These are phyloP conservation scores for Catostylus mosaicus DNA, from an alignment of 30 jellyfish, hydroid and myxozoan species.

Conservation along the genomic window DNA sequence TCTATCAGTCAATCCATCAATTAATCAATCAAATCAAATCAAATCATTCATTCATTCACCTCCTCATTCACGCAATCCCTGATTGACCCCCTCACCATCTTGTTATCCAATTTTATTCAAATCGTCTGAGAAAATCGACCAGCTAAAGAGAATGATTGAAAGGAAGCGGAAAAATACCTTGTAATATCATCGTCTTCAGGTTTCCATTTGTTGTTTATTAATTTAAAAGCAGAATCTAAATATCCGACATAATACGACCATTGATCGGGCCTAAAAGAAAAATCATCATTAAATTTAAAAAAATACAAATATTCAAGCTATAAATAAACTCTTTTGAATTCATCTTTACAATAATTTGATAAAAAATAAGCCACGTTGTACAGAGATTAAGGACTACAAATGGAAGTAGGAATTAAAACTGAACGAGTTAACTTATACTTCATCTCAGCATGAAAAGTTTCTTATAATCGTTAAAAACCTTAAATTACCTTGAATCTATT, in stretches of 20 bases:
- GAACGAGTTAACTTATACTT: too few relatives aligned
- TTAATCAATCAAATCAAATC: background rate
- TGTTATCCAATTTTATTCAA: background rate
- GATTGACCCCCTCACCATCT: background rate
- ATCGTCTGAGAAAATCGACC: background rate
- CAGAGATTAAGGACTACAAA: too few relatives aligned
- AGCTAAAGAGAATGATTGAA: background rate
- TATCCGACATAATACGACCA: conserved; percentile 81
- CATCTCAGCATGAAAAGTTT: too few relatives aligned
- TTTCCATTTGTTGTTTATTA: conserved; percentile 19
- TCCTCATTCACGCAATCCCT: background rate
- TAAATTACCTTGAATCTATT: too few relatives aligned
- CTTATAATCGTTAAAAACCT: too few relatives aligned
- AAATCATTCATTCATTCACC: conserved; percentile 10
- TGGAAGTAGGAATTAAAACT: too few relatives aligned
- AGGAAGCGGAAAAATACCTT: background rate
- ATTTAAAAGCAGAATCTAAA: conserved; percentile 51
- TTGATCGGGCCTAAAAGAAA: conserved; percentile 81
- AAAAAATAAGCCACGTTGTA: too few relatives aligned
- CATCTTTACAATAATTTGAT: too few relatives aligned
- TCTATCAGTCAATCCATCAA: background rate
- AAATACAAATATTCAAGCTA: too few relatives aligned
- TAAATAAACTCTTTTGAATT: too few relatives aligned
- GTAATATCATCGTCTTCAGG: conserved; percentile 27
- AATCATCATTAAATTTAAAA: too few relatives aligned